Conservation (phyloP, 1,140 invertebrate species). For the Lasioglossum albipes region DNA sequence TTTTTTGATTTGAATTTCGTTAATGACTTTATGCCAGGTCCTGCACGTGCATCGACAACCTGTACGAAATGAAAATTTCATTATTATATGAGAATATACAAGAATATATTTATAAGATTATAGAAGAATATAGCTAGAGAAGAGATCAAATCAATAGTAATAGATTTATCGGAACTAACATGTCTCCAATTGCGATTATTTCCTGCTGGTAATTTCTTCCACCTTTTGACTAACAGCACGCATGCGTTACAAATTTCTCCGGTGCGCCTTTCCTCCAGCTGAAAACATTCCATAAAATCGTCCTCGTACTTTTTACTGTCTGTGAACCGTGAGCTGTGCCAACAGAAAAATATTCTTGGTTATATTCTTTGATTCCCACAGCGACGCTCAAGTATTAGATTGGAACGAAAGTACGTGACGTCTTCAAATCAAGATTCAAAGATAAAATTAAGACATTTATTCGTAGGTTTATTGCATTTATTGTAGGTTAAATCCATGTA, state of each 20-base stretch:
- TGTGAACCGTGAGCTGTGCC: slow-evolving; percentile 88
- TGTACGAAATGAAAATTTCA: slow-evolving; percentile 69
- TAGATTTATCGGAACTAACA: slow-evolving; percentile 81
- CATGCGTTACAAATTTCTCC: slow-evolving; percentile 95
- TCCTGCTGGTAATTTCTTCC: slow-evolving; percentile 90
- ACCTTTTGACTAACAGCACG: slow-evolving; percentile 91
- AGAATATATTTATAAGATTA: neutral
- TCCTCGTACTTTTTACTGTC: slow-evolving; percentile 93
- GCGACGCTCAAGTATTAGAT: neutral
- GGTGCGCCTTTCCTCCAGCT: slow-evolving; percentile 86
- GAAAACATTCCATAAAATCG: slow-evolving; percentile 92
- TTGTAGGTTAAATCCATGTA: too few species aligned
- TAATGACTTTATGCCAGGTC: slow-evolving; percentile 90
- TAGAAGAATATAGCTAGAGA: too few species aligned
- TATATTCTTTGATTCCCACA: neutral
- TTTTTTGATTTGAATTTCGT: slow-evolving; percentile 88
- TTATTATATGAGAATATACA: neutral
- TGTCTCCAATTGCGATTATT: slow-evolving; percentile 91
- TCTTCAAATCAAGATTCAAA: too few species aligned
- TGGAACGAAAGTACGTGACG: too few species aligned
- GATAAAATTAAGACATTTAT: too few species aligned
- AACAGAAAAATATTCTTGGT: neutral
- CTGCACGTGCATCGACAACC: slow-evolving; percentile 92
- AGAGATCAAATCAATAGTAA: slow-evolving; percentile 30
- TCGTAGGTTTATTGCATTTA: too few species aligned